Conservation (phyloP, 2,888 invertebrate species). For the Sinhomidia bicolor region DNA sequence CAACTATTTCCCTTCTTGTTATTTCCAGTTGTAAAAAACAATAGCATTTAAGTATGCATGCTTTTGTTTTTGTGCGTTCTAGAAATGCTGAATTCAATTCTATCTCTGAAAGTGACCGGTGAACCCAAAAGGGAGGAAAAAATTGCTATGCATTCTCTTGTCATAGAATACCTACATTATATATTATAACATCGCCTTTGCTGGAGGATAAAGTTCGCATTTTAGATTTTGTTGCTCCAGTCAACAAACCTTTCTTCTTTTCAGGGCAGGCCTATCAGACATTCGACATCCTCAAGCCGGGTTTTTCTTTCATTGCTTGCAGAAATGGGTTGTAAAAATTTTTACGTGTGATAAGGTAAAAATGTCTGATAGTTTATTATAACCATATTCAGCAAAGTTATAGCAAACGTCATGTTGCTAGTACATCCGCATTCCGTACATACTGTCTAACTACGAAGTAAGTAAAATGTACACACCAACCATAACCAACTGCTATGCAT, state of each 20-base stretch:
- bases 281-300: neutral
- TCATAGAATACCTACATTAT: neutral
- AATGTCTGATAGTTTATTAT: conserved; percentile 52
- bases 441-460: no score
- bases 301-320: conserved; percentile 41
- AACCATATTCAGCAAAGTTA: neutral
- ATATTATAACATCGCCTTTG: neutral
- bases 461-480: no score
- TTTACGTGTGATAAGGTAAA: conserved; percentile 65
- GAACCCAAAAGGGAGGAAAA: neutral
- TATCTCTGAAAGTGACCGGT: neutral
- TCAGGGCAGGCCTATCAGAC: neutral
- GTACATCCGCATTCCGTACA: neutral
- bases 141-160: neutral
- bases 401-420: neutral
- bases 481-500: no score
- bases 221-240: conserved; percentile 21
- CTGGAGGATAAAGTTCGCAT: neutral
- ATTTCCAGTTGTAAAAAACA: neutral
- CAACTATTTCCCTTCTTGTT: neutral
- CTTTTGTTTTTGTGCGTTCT: neutral
- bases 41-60: no score
- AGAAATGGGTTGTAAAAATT: conserved; percentile 61
- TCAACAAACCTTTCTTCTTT: neutral
- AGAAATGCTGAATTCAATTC: neutral